Evolutionary conservation across 2,888 invertebrate genomes (phyloP).

Genomic region (Octonoba sinensis): DNA sequence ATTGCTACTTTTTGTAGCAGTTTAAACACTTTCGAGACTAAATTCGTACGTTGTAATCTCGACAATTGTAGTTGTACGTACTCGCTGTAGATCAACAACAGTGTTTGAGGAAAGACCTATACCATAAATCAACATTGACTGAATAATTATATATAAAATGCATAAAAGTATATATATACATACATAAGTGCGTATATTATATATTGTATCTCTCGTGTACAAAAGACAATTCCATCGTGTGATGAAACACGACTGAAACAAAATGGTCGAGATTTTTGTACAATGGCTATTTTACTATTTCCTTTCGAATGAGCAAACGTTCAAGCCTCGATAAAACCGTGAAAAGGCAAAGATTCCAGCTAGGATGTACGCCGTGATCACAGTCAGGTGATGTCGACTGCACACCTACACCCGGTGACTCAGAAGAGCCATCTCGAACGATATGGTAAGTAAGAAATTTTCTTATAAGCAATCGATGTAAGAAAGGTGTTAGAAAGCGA

Average conservation of each 20-base stretch:
- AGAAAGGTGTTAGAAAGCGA: not conserved
- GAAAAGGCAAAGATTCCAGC: constrained; percentile 31
- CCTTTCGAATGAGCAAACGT: constrained; percentile 54
- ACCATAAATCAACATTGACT: constrained; percentile 25
- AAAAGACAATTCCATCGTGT: constrained; percentile 52
- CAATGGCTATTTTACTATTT: constrained; percentile 63
- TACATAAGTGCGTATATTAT: constrained; percentile 23
- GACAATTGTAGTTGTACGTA: no score
- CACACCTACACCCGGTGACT: constrained; percentile 22
- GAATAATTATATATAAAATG: constrained; percentile 16
- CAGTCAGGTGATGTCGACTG: not conserved
- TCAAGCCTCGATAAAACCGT: constrained; percentile 31
- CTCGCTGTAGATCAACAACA: constrained; percentile 39
- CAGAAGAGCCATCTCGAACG: no score
- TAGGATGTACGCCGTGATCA: constrained; percentile 10
- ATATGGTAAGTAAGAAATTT: not conserved
- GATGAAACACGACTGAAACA: constrained; percentile 40
- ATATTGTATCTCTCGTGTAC: constrained; percentile 37
- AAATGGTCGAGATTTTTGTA: constrained; percentile 55
- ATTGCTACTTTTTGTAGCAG: constrained; percentile 29
- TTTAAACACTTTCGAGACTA: constrained; percentile 28
- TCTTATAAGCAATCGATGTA: not conserved
- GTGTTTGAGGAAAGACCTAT: constrained; percentile 26
- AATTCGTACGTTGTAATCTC: constrained; percentile 28
- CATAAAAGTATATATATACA: constrained; percentile 41